These are phyloP conservation scores for Acanthococcus lagerstroemiae DNA, from an alignment of 2,888 invertebrate genomes.

Conservation along the genomic window DNA sequence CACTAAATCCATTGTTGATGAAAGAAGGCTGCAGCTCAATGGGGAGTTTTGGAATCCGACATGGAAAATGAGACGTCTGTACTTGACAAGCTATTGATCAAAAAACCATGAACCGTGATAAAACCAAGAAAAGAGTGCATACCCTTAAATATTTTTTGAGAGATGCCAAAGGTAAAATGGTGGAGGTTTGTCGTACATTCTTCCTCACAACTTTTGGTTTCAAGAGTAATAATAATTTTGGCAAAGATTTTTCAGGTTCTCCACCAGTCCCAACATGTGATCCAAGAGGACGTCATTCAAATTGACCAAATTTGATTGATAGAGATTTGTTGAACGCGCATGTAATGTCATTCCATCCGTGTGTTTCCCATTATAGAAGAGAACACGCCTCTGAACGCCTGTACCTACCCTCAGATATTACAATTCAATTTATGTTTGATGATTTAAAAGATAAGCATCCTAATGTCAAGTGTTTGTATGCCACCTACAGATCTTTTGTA, in stretches of 20 bases:
- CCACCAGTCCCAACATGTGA: not conserved
- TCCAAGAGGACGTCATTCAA: not conserved
- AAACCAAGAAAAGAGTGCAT: not conserved
- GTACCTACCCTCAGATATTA: not conserved
- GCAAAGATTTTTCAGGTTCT: not conserved
- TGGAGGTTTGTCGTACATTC: slow-evolving; percentile 18
- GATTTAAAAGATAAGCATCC: not conserved
- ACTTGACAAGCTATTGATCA: not conserved
- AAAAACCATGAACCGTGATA: not conserved
- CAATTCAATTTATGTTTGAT: not conserved
- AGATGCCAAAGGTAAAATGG: not conserved
- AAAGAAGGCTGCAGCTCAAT: not conserved
- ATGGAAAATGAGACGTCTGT: not conserved
- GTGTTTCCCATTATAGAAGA: no score
- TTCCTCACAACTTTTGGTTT: slow-evolving; percentile 22
- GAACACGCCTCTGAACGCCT: not conserved
- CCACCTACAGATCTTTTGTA: not conserved
- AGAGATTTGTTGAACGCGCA: not conserved
- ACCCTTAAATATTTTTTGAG: not conserved
- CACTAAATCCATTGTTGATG: not conserved
- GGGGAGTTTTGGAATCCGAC: not conserved
- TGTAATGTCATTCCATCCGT: not conserved
- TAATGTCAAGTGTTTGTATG: not conserved
- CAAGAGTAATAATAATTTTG: slow-evolving; percentile 13
- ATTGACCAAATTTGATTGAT: not conserved